Evolutionary conservation across 2,888 invertebrate species (phyloP), one percentile per base, ranked within the genome.

Genomic region (Mantis religiosa): DNA sequence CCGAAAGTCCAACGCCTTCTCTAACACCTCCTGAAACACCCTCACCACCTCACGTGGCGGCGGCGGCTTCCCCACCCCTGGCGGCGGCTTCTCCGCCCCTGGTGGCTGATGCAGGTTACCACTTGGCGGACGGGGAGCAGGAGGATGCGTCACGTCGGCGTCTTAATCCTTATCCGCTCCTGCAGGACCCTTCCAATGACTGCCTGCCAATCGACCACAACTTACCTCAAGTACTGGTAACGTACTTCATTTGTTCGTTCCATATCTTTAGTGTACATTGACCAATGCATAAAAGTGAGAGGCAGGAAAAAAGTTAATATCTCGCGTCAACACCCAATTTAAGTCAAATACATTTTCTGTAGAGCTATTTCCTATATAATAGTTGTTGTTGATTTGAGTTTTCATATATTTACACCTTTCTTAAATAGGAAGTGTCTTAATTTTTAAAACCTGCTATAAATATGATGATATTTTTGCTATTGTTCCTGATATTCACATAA

Each of bases 161-260:
- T 6, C 28, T 87, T 41, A 71, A 30, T 27, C 84, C 83, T 9
- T 15, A n/a, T 20, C 30, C 89, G 2, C 28, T 47, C 30, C 47
- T 34, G 27, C 84, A 87, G 81, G 41, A 41, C 9, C 85, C n/a
- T 15, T 71, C 82, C 20, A 47, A 85, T 12, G 90, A 91, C 82
- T 90, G 84, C 54, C 88, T 91, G 12, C 90, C 91, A 2, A 54
- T 91, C 71, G 90, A 91, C 81, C 89, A 89, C 27, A 90, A 90
- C 28, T 84, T 91, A 27, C 90, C 90, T 3, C 85, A 90, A 27
- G 85, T 90, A 15, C 89, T 91, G 89, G 91, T 90, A 89, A 85
- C 41, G 54, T 1, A 30, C 30, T 30, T 30, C 30, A 30, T 30
- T 2, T 7, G n/a, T n/a, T 4, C 8, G 12, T 28, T 1, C 28